phyloP scores from a whole-genome alignment of 2,888 invertebrate genomes.

The Baccha elongata region DNA sequence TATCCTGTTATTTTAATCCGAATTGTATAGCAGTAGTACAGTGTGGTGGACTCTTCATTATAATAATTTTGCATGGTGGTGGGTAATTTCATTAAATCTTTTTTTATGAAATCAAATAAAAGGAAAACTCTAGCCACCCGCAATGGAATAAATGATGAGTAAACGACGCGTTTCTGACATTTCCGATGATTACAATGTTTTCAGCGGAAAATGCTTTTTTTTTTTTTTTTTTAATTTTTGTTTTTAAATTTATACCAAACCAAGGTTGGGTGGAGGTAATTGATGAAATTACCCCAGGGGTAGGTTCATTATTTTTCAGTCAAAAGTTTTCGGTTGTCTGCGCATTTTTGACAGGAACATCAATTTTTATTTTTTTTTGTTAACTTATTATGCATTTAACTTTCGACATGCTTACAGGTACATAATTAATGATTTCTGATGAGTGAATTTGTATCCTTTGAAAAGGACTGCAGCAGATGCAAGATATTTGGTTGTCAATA shows the following conservation, averaged over 20 bases:
- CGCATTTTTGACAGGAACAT: conserved; percentile 46
- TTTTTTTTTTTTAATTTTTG: background rate
- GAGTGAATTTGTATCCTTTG: conserved; percentile 34
- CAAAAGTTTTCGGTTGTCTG: conserved; percentile 60
- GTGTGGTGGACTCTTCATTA: conserved; percentile 56
- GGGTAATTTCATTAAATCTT: conserved; percentile 67
- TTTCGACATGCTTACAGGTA: conserved; percentile 21
- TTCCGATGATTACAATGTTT: conserved; percentile 72
- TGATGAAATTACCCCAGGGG: conserved; percentile 66
- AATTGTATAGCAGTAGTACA: background rate
- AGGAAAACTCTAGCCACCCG: conserved; percentile 53
- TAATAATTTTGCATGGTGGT: conserved; percentile 35
- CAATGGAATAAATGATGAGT: conserved; percentile 73
- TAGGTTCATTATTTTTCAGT: conserved; percentile 62
- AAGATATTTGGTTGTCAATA: background rate
- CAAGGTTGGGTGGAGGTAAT: conserved; percentile 57
- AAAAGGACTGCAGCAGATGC: background rate
- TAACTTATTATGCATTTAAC: conserved; percentile 35
- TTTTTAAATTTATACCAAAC: conserved; percentile 55
- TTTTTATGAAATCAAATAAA: conserved; percentile 56
- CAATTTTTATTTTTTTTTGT: conserved; percentile 15
- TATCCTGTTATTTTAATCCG: conserved; percentile 36
- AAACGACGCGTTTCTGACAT: conserved; percentile 71
- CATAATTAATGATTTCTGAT: conserved; percentile 38
- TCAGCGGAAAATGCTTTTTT: conserved; percentile 34